Base-by-base conservation (phyloP, 2,797 vertebrate genomes). In the Australoheros facetus region DNA sequence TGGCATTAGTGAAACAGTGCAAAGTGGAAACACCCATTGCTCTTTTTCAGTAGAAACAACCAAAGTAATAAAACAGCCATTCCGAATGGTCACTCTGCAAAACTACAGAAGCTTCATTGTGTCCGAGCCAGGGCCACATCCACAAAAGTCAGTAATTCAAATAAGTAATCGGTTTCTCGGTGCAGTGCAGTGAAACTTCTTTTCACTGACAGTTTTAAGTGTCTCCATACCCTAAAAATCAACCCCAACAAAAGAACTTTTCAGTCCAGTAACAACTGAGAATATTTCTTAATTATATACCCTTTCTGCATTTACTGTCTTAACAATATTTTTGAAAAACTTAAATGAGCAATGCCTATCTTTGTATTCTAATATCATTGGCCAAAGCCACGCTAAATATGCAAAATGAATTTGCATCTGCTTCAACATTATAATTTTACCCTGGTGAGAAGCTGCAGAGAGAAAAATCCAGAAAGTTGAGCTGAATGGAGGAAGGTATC, bases 311-410 rank as follows among this genome's bases (percentile, higher is more conserved):
- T 70, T 42, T 59, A 48, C 5, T 42, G 78, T 80, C 2, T 51
- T 48, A 51, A 69, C 39, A 51, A 28, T 56, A 17, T 76, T 66
- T 37, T 37, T 45, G 42, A 45, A 54, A 10, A 26, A 16, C 42
- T 13, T 72, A 72, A 16, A 69, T 73, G 8, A 64, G 42, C 14
- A 28, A 69, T 77, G 9, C 51, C 51, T 56, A 30, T 30, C 4
- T 64, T 28, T 58, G 76, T 74, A 76, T 69, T 69, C 17, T 69
- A 51, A 69, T 30, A 51, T 69, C 51, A 51, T 30, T 69, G 11
- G 17, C 26, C 19, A 69, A 69, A 69, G 26, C 64, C 16, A 8
- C 5, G 17, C 19, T 30, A 51, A 51, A 30, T 51, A n/a, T 51
- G 42, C 42, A 30, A 30, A 69, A 69, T 69, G 30, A 6, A 69